Conservation (phyloP, 2,113 vertebrate species). For the Grammomys dolichurus region DNA sequence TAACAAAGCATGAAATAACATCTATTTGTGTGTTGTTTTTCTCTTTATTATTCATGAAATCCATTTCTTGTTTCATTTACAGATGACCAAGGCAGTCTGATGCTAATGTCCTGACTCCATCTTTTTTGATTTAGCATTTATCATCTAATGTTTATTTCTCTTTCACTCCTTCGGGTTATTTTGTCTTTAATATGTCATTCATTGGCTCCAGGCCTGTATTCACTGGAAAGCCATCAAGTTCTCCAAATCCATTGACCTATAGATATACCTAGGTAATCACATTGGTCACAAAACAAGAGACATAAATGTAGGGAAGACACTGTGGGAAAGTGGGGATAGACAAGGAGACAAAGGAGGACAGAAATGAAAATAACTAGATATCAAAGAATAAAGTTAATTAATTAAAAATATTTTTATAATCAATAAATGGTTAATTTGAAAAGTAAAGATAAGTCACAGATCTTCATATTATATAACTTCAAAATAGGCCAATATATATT, state of each 20-base stretch:
- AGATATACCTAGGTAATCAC: background rate
- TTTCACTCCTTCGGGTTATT: slow-evolving; percentile 8
- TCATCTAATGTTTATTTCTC: background rate
- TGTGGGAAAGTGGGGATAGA: background rate
- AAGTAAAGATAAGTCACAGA: background rate
- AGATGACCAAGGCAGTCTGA: background rate
- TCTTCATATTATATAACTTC: background rate
- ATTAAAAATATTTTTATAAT: background rate
- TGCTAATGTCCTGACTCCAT: background rate
- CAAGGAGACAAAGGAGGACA: background rate
- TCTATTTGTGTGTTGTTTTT: background rate
- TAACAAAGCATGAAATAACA: background rate
- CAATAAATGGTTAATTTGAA: background rate
- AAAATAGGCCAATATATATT: background rate
- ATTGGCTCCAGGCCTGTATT: background rate
- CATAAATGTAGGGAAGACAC: background rate
- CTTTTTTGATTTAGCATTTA: slow-evolving; percentile 10
- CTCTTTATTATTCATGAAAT: slow-evolving; percentile 39
- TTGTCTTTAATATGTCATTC: background rate
- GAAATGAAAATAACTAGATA: background rate
- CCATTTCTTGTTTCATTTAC: background rate
- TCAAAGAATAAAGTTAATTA: background rate
- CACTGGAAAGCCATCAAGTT: background rate
- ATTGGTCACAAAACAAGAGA: background rate
- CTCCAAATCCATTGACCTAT: background rate